Evolutionary conservation across 2,113 vertebrate genomes (phyloP), one percentile per base, ranked within the genome.

Genomic region (Condylura cristata): DNA sequence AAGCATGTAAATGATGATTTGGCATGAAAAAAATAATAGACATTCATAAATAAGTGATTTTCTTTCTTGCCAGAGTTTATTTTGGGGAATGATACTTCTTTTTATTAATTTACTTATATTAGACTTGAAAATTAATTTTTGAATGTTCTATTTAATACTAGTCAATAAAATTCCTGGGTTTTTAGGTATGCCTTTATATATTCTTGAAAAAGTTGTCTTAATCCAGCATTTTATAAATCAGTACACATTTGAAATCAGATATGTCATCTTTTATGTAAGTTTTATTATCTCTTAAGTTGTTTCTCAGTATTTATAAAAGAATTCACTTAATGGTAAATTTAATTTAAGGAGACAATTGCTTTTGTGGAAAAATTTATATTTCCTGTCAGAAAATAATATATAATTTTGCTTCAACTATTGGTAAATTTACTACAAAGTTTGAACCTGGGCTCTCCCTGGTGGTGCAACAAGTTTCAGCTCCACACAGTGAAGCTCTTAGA

Each of bases 351-450:
- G 86, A 79, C 82, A 63, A 34, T 70, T 70, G 34, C 2, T 60
- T 81, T 80, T 82, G 10, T 26, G n/a, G 53, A 14, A 79, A 51
- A 71, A 51, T 66, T 66, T 79, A 16, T 87, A 34, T 51, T 61
- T 95, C 20, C 17, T 60, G 8, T 65, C 14, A 72, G 90, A 93
- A 93, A 79, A 68, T 41, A 61, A 58, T 13, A 16, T 14, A 14
- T 68, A 82, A 37, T 86, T 74, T 76, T 76, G 60, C 28, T 16
- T 92, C 44, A 86, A 24, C 51, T 71, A 12, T 63, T 20, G 75
- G 20, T 86, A 60, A 86, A 68, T 66, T 84, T 83, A 80, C 28
- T 80, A n/a, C 18, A 96, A 53, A 89, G 41, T 94, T 51, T 85
- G 63, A 17, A 17, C 37, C 53, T 37, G n/a, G n/a, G n/a, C n/a